Conservation (phyloP, 2,888 invertebrate species). For the Parnassius mnemosyne region DNA sequence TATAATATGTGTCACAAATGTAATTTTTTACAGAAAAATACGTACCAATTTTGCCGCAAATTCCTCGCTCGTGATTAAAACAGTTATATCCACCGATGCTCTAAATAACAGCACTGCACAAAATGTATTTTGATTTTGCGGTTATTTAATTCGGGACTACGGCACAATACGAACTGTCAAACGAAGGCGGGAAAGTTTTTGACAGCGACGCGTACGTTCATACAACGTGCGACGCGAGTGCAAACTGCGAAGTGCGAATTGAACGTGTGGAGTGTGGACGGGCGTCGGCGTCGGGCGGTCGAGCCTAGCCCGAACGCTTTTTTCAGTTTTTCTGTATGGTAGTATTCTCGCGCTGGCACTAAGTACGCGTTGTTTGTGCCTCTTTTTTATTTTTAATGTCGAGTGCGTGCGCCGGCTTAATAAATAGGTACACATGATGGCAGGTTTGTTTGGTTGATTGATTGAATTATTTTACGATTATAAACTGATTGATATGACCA, state of each 20-base stretch:
- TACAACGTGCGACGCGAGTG: constrained; percentile 43
- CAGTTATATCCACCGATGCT: constrained; percentile 18
- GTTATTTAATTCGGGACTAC: constrained; percentile 1
- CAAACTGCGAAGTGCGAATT: constrained; percentile 56
- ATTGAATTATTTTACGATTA: constrained; percentile 10
- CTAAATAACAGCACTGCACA: constrained; percentile 33
- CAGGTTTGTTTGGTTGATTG: constrained; percentile 50
- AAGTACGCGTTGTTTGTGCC: constrained; percentile 49
- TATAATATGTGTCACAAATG: background rate
- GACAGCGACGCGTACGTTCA: constrained; percentile 44
- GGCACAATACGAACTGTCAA: constrained; percentile 18
- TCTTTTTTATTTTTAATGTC: constrained; percentile 51
- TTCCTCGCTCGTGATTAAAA: constrained; percentile 4
- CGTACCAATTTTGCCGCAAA: constrained; percentile 12
- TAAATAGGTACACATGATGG: constrained; percentile 44
- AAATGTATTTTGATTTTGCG: constrained; percentile 27
- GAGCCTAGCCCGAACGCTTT: constrained; percentile 30
- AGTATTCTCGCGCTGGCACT: constrained; percentile 46
- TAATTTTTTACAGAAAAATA: constrained; percentile 2
- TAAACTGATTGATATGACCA: background rate
- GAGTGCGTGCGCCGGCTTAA: constrained; percentile 37
- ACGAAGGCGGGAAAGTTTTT: constrained; percentile 41
- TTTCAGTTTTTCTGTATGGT: constrained; percentile 34
- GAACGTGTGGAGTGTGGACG: background rate
- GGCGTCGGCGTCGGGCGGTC: constrained; percentile 25